Evolutionary conservation across 2,113 vertebrate species (phyloP).

Genomic region (Agapornis roseicollis): DNA sequence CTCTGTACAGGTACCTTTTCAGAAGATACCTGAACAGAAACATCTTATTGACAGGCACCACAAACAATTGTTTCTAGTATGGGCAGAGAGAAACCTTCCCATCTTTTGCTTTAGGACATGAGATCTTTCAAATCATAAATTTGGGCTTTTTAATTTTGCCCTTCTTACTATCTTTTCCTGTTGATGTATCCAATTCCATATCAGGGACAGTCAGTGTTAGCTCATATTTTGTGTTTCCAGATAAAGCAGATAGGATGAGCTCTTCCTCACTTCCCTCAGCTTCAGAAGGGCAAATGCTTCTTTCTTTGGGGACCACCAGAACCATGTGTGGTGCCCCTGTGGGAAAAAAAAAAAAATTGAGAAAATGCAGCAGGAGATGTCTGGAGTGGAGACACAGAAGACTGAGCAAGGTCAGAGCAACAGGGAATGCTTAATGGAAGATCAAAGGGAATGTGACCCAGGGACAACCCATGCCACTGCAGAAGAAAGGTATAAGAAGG

Average conservation of each 20-base stretch:
- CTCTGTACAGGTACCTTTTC: not conserved
- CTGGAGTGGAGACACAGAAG: not conserved
- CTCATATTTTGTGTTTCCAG: not conserved
- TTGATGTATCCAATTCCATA: not conserved
- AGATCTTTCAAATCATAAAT: not conserved
- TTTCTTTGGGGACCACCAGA: not conserved
- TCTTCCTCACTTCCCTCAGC: not conserved
- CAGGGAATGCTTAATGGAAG: not conserved
- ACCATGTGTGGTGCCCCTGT: not conserved
- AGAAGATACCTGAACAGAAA: not conserved
- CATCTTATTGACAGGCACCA: not conserved
- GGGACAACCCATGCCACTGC: too few relatives aligned
- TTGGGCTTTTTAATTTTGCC: not conserved
- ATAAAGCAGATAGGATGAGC: not conserved
- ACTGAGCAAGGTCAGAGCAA: not conserved
- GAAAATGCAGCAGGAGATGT: not conserved
- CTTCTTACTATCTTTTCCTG: not conserved
- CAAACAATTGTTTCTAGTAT: not conserved
- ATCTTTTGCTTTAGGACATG: not conserved
- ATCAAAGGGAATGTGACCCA: not conserved
- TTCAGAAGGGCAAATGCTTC: not conserved
- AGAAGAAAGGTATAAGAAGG: not conserved
- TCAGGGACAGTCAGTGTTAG: not conserved
- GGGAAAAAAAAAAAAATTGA: accelerated
- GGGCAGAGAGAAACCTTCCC: not conserved